phyloP scores from a whole-genome alignment of 2,797 vertebrate genomes.

The Eurystomus glaucurus region DNA sequence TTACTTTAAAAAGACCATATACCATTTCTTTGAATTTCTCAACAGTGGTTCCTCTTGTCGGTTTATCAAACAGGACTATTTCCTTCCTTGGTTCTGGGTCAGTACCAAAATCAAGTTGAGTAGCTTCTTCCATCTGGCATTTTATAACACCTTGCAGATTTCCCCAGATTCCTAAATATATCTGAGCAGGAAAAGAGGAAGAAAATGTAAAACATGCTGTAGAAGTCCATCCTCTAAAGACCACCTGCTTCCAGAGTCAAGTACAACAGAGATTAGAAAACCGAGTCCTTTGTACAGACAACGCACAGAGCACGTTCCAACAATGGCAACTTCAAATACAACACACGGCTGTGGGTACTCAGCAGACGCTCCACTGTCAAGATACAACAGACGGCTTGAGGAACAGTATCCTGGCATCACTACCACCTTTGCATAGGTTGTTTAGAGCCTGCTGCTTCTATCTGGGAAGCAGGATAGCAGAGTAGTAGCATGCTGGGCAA shows the following conservation, averaged over 20 bases:
- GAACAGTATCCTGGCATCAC: not conserved
- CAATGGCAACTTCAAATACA: not conserved
- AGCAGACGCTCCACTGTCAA: not conserved
- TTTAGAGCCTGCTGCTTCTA: not conserved
- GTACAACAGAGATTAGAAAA: not conserved
- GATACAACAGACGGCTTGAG: not conserved
- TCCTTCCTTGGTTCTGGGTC: conserved; percentile 93
- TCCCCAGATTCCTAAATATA: conserved; percentile 95
- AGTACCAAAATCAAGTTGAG: conserved; percentile 89
- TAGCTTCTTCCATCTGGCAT: conserved; percentile 93
- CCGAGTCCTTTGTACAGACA: not conserved
- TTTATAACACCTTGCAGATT: conserved; percentile 95
- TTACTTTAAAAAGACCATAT: conserved; percentile 92
- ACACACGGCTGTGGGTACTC: not conserved
- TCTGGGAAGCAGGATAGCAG: not conserved
- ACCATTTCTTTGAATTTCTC: conserved; percentile 99
- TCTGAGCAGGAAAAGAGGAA: conserved; percentile 80
- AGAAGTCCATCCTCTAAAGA: not conserved
- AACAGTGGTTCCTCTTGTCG: conserved; percentile 95
- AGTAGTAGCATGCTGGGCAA: not conserved
- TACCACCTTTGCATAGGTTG: not conserved
- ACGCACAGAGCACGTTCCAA: not conserved
- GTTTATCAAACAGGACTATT: conserved; percentile 91
- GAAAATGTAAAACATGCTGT: not conserved
- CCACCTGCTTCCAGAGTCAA: not conserved